Evolutionary conservation across 2,113 vertebrate species (phyloP).

Genomic region (Anseranas semipalmata): DNA sequence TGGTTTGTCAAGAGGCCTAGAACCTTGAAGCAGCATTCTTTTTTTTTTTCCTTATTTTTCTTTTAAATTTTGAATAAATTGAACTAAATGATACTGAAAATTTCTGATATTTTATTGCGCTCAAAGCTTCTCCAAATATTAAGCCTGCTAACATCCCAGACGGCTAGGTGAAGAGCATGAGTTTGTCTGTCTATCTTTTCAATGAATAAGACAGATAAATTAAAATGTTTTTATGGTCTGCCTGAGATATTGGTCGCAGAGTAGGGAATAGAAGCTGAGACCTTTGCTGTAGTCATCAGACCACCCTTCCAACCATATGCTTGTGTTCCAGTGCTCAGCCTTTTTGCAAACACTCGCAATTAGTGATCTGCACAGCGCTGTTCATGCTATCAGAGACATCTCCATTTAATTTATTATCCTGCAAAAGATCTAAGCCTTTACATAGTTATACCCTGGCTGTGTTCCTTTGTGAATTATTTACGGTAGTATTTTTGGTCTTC

Average conservation of each 20-base stretch:
- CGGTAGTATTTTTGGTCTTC: conserved; percentile 56
- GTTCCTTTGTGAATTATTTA: conserved; percentile 66
- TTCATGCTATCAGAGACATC: conserved; percentile 26
- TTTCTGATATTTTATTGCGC: not conserved
- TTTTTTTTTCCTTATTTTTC: not conserved
- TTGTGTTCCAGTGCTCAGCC: not conserved
- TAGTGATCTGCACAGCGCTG: conserved; percentile 13
- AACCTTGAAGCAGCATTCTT: not conserved
- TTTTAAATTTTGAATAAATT: not conserved
- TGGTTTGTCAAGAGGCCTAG: not conserved
- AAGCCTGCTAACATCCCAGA: not conserved
- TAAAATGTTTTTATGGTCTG: not conserved
- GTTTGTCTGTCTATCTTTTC: not conserved
- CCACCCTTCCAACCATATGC: conserved; percentile 14
- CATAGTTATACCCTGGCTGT: conserved; percentile 28
- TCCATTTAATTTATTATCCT: conserved; percentile 56
- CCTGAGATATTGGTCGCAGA: not conserved
- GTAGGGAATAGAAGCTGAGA: not conserved
- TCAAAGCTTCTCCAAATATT: not conserved
- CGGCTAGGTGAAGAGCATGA: not conserved
- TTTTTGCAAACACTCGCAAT: not conserved
- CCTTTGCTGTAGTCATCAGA: not conserved
- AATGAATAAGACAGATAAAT: not conserved
- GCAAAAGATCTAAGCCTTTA: conserved; percentile 44
- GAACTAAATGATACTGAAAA: not conserved